Evolutionary conservation across 2,888 invertebrate species (phyloP).

Genomic region (Lutraria lutraria): DNA sequence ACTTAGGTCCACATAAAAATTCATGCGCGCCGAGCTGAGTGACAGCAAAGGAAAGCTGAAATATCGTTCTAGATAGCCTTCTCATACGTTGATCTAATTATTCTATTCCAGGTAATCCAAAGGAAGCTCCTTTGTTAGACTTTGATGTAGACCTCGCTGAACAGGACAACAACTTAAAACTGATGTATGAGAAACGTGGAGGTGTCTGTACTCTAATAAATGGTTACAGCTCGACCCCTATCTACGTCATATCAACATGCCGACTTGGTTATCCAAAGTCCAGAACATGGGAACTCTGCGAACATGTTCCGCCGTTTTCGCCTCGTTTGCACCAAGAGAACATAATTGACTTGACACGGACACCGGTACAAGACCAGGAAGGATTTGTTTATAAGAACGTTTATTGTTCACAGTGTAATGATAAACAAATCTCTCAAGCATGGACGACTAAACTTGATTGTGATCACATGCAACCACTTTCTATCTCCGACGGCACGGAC

Average conservation of each 20-base stretch:
- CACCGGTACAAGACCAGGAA: constrained; percentile 76
- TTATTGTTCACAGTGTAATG: constrained; percentile 79
- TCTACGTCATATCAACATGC: constrained; percentile 74
- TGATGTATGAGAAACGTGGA: constrained; percentile 58
- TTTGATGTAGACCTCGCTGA: constrained; percentile 20
- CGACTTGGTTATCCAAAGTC: constrained; percentile 44
- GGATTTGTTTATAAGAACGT: constrained; percentile 80
- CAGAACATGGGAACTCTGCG: constrained; percentile 66
- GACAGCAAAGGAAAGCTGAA: too few species aligned
- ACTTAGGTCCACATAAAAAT: too few species aligned
- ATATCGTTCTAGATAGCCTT: too few species aligned
- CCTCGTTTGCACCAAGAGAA: constrained; percentile 47
- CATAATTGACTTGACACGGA: constrained; percentile 68
- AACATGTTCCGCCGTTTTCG: constrained; percentile 30
- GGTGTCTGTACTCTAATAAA: constrained; percentile 62
- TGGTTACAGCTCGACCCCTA: constrained; percentile 66
- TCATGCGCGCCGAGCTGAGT: too few species aligned
- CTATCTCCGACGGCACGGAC: constrained; percentile 62
- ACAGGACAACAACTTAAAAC: constrained; percentile 17
- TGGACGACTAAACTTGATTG: constrained; percentile 76
- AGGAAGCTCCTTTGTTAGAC: constrained; percentile 42
- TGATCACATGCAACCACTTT: constrained; percentile 64
- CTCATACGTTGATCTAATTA: not conserved
- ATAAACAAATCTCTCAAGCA: constrained; percentile 55
- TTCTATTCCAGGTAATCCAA: constrained; percentile 25